Base-by-base conservation (phyloP, 1,140 invertebrate species). In the Goniozus legneri region DNA sequence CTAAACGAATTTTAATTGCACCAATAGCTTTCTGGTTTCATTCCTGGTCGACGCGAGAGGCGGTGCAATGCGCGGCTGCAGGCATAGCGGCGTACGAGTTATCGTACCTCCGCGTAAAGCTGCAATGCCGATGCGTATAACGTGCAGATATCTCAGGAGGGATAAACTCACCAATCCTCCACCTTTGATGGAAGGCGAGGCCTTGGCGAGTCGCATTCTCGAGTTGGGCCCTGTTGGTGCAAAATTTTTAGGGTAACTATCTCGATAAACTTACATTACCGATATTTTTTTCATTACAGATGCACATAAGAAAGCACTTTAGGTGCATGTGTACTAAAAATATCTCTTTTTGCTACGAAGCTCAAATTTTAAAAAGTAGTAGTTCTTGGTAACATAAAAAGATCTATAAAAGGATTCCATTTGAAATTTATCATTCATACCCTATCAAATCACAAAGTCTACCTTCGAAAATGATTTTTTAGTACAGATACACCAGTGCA, bases 41-140 rank as follows among this genome's bases (percentile, higher is more conserved):
- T 97, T 98, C 75, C 85, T 98, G 83, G 95, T 97, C 50, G 95
- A 97, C 73, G 95, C 95, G 14, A 80, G 95, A 44, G 95, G 95
- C 36, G 95, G 95, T 35, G 94, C 95, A 12, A 97, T 98, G 93
- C 80, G 93, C 54, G 95, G 94, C 32, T 96, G 95, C 74, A 84
- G 95, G 14, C 92, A 96, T 69, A 94, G 92, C 18, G 94, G 95
- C 3, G 90, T 97, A 3, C 80, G 94, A 21, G 88, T 98, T 44
- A 95, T 97, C 60, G 92, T 97, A 27, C 95, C 95, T 20, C 94
- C 95, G 1, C 81, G 91, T 33, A 93, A 93, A 69, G 95, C 93
- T 21, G 82, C 90, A 1, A 90, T 90, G 76, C 95, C 95, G 1
- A 97, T 94, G 67, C 75, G 95, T 52, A 86, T 98, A 21, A 97